These are phyloP conservation scores for Zosterops japonicus DNA, from an alignment of 2,113 vertebrate genomes.

Conservation along the genomic window DNA sequence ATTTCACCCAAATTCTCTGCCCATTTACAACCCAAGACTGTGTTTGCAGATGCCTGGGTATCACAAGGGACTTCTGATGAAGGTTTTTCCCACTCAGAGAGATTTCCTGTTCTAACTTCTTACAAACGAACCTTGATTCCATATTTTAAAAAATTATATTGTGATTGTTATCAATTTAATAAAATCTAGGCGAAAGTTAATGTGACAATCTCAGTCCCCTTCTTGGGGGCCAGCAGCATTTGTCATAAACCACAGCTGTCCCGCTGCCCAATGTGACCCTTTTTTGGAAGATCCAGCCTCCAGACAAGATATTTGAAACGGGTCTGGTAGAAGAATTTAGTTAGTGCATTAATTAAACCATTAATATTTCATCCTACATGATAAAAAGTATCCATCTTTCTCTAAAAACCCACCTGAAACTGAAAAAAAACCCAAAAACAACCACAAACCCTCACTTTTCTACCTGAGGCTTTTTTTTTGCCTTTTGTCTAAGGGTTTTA, in stretches of 20 bases:
- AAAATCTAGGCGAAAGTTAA: neutral
- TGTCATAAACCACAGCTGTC: neutral
- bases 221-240: neutral
- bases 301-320: neutral
- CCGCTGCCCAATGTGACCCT: rapidly evolving
- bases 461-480: neutral
- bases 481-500: neutral
- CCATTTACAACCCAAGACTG: neutral
- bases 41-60: neutral
- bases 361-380: neutral
- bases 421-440: neutral
- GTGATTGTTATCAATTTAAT: neutral
- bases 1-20: neutral
- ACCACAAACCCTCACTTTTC: neutral
- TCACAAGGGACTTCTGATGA: neutral
- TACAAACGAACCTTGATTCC: neutral
- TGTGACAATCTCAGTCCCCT: rapidly evolving
- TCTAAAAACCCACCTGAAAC: neutral
- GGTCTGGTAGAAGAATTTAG: neutral
- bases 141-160: neutral
- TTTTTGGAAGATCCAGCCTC: neutral
- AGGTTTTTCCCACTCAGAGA: neutral
- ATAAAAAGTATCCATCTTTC: neutral
- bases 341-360: neutral
- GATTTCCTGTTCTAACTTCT: neutral